Evolutionary conservation across 2,888 invertebrate genomes (phyloP).

Genomic region (Horisme vitalbata): DNA sequence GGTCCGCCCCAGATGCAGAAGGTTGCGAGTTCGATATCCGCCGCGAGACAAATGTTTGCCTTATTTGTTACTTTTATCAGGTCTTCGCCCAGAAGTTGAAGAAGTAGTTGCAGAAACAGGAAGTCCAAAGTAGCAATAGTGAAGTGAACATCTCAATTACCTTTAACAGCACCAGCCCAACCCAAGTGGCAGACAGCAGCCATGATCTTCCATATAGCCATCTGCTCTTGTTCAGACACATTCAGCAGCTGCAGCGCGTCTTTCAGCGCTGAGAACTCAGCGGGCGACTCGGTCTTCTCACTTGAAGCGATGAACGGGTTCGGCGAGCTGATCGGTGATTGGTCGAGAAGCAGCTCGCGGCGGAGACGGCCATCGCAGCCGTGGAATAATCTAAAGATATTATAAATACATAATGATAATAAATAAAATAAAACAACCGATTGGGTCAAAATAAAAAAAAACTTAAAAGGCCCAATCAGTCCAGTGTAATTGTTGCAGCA

Average conservation of each 20-base stretch:
- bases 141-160: conserved; percentile 53
- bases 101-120: no score
- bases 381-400: conserved; percentile 86
- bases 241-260: conserved; percentile 89
- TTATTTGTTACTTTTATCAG: no score
- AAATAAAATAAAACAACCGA: conserved; percentile 18
- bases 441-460: no score
- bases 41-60: no score
- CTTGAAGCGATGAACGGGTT: conserved; percentile 91
- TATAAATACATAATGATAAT: neutral
- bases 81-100: no score
- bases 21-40: no score
- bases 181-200: conserved; percentile 98
- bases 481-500: no score
- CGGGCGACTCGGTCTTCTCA: conserved; percentile 91
- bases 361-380: conserved; percentile 92
- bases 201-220: conserved; percentile 92
- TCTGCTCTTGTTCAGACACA: conserved; percentile 90
- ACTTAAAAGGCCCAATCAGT: no score
- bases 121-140: neutral
- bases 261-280: conserved; percentile 91
- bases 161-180: conserved; percentile 91
- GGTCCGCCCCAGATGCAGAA: no score
- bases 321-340: conserved; percentile 67
- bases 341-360: conserved; percentile 92